These are phyloP conservation scores for Diuraphis noxia DNA, from an alignment of 1,140 invertebrate genomes.

Conservation along the genomic window DNA sequence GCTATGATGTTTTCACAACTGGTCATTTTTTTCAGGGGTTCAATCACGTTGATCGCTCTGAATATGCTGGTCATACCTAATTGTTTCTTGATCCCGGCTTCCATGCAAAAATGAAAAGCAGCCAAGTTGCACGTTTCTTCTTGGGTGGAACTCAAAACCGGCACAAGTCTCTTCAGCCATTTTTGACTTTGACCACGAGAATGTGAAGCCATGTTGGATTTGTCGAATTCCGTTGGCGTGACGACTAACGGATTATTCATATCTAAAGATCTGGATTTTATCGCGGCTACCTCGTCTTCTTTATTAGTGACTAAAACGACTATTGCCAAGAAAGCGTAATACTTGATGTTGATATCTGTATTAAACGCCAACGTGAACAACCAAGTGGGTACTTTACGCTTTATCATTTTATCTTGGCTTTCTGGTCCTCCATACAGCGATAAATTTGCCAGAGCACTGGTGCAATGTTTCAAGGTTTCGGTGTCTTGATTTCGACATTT, in stretches of 20 bases:
- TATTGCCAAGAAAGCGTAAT: slow-evolving; percentile 97
- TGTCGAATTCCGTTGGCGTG: slow-evolving; percentile 90
- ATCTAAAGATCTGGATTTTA: slow-evolving; percentile 91
- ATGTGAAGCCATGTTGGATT: slow-evolving; percentile 81
- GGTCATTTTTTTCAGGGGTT: slow-evolving; percentile 93
- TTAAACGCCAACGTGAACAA: slow-evolving; percentile 96
- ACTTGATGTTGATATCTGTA: slow-evolving; percentile 94
- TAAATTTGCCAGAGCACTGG: slow-evolving; percentile 92
- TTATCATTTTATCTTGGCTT: slow-evolving; percentile 97
- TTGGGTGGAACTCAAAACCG: slow-evolving; percentile 91
- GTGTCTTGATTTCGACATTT: slow-evolving; percentile 93
- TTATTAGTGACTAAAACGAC: slow-evolving; percentile 96
- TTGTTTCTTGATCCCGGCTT: slow-evolving; percentile 95
- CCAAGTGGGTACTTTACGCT: slow-evolving; percentile 95
- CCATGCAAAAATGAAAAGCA: slow-evolving; percentile 99
- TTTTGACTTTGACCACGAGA: slow-evolving; percentile 95
- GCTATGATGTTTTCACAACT: slow-evolving; percentile 97
- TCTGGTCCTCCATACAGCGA: slow-evolving; percentile 93
- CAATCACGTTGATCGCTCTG: slow-evolving; percentile 90
- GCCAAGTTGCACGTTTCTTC: slow-evolving; percentile 95
- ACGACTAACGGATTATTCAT: slow-evolving; percentile 96
- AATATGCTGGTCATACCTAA: slow-evolving; percentile 95
- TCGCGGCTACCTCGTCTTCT: slow-evolving; percentile 94
- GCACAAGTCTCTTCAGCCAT: slow-evolving; percentile 91
- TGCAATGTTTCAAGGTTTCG: slow-evolving; percentile 90